phyloP scores from a whole-genome alignment of 2,113 vertebrate genomes.

The Sander lucioperca region DNA sequence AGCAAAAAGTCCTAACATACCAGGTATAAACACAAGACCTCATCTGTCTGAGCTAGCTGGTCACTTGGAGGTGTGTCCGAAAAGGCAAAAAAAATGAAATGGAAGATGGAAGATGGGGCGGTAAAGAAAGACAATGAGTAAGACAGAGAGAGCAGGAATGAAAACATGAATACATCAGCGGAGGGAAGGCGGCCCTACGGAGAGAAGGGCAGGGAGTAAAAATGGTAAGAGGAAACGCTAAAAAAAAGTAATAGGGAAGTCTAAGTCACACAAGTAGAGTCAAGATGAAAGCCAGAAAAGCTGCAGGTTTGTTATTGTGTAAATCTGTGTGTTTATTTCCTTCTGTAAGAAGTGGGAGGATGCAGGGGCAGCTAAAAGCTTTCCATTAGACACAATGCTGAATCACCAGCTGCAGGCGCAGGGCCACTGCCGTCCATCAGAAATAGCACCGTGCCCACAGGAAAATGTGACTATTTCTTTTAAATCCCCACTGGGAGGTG shows the following conservation, averaged over 20 bases:
- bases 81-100: background rate
- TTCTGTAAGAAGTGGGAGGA: conserved; percentile 53
- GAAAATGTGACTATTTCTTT: background rate
- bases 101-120: background rate
- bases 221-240: background rate
- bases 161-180: conserved; percentile 18
- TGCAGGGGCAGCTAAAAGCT: conserved; percentile 59
- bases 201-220: background rate
- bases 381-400: conserved; percentile 64
- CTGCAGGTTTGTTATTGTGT: conserved; percentile 25
- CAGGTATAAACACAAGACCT: conserved; percentile 26
- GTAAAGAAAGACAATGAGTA: background rate
- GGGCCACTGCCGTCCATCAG: conserved; percentile 38
- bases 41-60: conserved; percentile 12
- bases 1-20: conserved; percentile 27
- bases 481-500: background rate
- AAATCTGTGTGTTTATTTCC: conserved; percentile 39
- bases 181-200: background rate
- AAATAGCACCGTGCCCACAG: background rate
- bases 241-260: conserved; percentile 14
- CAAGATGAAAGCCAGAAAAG: conserved; percentile 6
- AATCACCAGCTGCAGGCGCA: conserved; percentile 47
- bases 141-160: background rate
- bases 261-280: background rate
- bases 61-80: conserved; percentile 15